Evolutionary conservation across 2,113 vertebrate species (phyloP).

Genomic region (Paratilapia polleni): DNA sequence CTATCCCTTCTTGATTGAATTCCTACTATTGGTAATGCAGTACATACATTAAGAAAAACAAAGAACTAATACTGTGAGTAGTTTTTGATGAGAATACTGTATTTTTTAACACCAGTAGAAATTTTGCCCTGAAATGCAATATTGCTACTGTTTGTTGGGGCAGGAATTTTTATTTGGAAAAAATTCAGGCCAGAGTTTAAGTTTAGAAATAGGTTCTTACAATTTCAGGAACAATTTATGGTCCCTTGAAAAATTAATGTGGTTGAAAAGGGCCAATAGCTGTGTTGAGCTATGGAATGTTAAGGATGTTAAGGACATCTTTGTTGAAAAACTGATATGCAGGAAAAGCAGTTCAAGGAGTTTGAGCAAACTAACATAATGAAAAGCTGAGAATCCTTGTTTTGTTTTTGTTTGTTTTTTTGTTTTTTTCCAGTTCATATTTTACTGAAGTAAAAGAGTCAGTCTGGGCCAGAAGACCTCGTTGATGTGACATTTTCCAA

Average conservation of each 20-base stretch:
- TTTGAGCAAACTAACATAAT: not conserved
- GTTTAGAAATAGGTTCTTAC: not conserved
- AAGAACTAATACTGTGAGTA: not conserved
- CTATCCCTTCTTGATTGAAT: not conserved
- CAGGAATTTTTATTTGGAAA: too few species aligned
- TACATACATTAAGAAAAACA: too few species aligned
- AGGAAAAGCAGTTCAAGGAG: not conserved
- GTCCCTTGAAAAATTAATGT: not conserved
- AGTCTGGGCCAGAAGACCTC: not conserved
- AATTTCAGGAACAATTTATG: not conserved
- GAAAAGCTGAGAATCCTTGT: not conserved
- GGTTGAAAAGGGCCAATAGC: not conserved
- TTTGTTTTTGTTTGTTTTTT: not conserved
- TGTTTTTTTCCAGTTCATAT: not conserved
- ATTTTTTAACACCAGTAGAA: not conserved
- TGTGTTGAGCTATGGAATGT: too few species aligned
- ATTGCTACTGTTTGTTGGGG: too few species aligned
- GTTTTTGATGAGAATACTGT: not conserved
- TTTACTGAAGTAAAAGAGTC: not conserved
- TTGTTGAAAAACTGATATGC: not conserved
- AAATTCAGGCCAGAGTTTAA: not conserved
- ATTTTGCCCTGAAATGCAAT: too few species aligned
- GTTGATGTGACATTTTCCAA: not conserved
- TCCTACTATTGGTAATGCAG: not conserved
- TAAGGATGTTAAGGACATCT: not conserved